Conservation (phyloP, 2,888 invertebrate species). For the Drosophila rellima region DNA sequence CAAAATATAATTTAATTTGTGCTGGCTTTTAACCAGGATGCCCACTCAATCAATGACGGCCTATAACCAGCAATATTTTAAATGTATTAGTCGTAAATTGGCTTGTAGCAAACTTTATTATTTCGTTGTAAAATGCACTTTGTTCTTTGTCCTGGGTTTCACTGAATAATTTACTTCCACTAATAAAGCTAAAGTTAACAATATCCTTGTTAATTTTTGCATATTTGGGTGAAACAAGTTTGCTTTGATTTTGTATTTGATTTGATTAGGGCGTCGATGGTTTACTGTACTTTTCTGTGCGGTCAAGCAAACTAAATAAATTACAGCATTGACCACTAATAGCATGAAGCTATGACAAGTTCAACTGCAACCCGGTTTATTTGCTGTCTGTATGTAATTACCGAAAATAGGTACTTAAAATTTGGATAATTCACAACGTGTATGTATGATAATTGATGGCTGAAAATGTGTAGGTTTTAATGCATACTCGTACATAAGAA, state of each 20-base stretch:
- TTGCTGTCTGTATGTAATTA: background rate
- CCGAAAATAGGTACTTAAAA: background rate
- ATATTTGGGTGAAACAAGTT: background rate
- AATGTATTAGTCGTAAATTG: constrained; percentile 66
- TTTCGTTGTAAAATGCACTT: constrained; percentile 29
- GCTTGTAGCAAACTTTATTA: constrained; percentile 61
- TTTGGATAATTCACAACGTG: background rate
- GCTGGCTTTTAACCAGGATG: constrained; percentile 46
- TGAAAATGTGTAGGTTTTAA: background rate
- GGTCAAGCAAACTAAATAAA: background rate
- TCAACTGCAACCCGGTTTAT: no score
- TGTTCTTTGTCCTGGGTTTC: constrained; percentile 4
- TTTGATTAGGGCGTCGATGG: background rate
- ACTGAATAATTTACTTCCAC: constrained; percentile 1
- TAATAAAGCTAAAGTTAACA: background rate
- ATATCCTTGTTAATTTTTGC: background rate
- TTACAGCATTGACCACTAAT: no score
- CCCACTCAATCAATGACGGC: constrained; percentile 49
- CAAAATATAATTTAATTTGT: constrained; percentile 57
- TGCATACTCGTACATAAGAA: background rate
- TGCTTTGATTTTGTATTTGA: background rate
- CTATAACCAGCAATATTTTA: constrained; percentile 41
- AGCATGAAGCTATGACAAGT: no score
- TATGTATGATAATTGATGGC: background rate
- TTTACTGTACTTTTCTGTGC: background rate